These are phyloP conservation scores for Capitella teleta DNA, from an alignment of 1,140 invertebrate genomes.

Conservation along the genomic window DNA sequence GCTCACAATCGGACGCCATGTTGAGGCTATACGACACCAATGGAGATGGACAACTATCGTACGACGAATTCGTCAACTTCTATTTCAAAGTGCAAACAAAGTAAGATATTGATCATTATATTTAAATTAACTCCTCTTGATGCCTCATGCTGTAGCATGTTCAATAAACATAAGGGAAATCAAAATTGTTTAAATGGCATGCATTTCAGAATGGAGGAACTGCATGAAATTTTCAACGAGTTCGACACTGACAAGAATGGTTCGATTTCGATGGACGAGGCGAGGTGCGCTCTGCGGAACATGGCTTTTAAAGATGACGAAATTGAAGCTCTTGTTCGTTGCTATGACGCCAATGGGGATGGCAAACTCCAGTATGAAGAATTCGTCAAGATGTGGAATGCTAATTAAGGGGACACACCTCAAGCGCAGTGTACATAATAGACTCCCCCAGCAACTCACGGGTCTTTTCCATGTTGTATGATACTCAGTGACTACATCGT, in stretches of 20 bases:
- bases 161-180: neutral
- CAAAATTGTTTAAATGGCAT: neutral
- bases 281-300: neutral
- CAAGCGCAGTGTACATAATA: too few relatives aligned
- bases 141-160: neutral
- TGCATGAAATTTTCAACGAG: neutral
- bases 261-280: neutral
- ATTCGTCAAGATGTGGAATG: conserved; percentile 4
- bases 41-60: conserved; percentile 2
- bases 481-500: too few relatives aligned
- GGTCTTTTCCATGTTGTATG: too few relatives aligned
- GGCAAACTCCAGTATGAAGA: conserved; percentile 2
- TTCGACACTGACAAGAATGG: neutral
- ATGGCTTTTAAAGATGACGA: neutral
- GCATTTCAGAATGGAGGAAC: neutral
- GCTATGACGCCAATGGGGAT: neutral
- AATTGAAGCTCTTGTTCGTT: neutral
- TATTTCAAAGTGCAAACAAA: conserved; percentile 2
- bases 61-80: conserved; percentile 4
- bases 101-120: conserved; percentile 2
- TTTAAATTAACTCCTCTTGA: neutral
- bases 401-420: neutral
- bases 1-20: neutral
- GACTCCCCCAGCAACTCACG: too few relatives aligned
- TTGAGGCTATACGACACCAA: neutral